Evolutionary conservation across 2,888 invertebrate species (phyloP).

Genomic region (Nesidiocoris tenuis): DNA sequence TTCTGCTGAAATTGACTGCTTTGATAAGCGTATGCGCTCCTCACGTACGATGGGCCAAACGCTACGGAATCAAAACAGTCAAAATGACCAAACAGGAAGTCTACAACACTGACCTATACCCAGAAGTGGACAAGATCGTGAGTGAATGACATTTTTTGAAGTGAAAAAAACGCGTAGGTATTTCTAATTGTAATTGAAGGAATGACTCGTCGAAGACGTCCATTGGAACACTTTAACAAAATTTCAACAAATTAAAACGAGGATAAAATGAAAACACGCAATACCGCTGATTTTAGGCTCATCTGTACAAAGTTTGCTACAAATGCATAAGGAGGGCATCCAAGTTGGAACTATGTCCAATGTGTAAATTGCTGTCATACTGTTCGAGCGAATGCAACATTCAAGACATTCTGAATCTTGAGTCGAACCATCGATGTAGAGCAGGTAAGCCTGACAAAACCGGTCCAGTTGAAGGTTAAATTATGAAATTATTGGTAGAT

Average conservation of each 20-base stretch:
- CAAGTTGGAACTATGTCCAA: constrained; percentile 20
- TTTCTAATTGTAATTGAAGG: no score
- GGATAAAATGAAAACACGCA: no score
- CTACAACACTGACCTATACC: constrained; percentile 4
- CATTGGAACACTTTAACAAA: no score
- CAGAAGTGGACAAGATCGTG: constrained; percentile 32
- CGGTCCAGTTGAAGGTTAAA: no score
- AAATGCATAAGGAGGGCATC: constrained; percentile 35
- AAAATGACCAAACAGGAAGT: constrained; percentile 4
- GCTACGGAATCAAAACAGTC: background rate
- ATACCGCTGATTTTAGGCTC: constrained; percentile 30
- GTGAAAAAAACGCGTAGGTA: no score
- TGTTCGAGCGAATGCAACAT: constrained; percentile 43
- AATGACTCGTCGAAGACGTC: no score
- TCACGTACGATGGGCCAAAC: constrained; percentile 8
- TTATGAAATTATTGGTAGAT: no score
- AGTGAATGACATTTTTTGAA: background rate
- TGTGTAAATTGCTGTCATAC: constrained; percentile 38
- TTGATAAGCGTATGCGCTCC: constrained; percentile 12
- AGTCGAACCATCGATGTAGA: constrained; percentile 38
- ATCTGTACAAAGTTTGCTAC: constrained; percentile 42
- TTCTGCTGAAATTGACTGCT: constrained; percentile 6
- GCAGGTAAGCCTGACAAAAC: constrained; percentile 15
- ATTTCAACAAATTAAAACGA: no score
- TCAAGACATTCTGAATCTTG: constrained; percentile 19